phyloP scores from a whole-genome alignment of 2,797 vertebrate genomes.

The Crypturellus tataupa region DNA sequence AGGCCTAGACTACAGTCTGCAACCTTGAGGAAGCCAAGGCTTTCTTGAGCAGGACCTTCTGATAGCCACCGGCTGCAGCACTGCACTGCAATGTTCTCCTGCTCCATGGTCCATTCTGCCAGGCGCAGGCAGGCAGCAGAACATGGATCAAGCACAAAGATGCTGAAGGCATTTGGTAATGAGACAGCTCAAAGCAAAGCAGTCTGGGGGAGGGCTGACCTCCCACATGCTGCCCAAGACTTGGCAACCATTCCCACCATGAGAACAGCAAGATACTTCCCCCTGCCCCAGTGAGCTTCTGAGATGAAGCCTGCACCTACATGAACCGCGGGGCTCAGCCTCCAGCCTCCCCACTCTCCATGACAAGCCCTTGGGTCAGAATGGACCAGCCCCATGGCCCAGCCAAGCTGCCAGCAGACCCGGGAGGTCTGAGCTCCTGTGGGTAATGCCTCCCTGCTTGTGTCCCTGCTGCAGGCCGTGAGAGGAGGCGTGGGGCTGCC shows the following conservation, averaged over 20 bases:
- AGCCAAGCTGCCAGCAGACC: background rate
- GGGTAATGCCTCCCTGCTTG: rapidly evolving
- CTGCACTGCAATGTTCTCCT: background rate
- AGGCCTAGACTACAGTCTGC: background rate
- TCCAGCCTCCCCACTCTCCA: rapidly evolving
- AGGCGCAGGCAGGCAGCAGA: background rate
- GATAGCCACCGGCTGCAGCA: background rate
- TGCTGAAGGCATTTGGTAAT: background rate
- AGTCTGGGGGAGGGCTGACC: background rate
- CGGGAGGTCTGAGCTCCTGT: background rate
- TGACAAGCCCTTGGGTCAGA: background rate
- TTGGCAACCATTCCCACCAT: background rate
- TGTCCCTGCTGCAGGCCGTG: conserved; percentile 77
- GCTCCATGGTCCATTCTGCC: rapidly evolving
- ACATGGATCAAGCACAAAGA: background rate
- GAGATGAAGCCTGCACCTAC: background rate
- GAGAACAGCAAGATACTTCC: background rate
- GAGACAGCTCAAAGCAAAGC: background rate
- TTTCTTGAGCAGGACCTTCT: background rate
- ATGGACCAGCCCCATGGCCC: rapidly evolving
- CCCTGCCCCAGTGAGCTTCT: background rate
- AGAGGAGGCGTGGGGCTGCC: conserved; percentile 81
- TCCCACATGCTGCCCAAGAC: rapidly evolving
- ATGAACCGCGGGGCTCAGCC: background rate
- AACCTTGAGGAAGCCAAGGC: background rate